Conservation (phyloP, 2,888 invertebrate species). For the Pammene fasciana region DNA sequence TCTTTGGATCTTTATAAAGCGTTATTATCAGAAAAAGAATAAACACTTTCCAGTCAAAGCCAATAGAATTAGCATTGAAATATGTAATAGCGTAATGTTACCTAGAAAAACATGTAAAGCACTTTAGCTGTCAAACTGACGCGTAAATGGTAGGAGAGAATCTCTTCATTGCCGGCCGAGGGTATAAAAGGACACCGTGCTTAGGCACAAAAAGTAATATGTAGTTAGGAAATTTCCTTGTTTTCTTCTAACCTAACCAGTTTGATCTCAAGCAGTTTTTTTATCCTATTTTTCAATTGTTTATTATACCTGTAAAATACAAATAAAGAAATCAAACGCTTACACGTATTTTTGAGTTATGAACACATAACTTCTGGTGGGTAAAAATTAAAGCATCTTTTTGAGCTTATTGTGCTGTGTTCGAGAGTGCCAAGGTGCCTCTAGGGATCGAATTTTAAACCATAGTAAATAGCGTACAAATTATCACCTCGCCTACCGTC, state of each 20-base stretch:
- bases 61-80: slow-evolving; percentile 33
- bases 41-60: slow-evolving; percentile 8
- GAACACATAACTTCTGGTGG: not conserved
- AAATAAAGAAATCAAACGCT: not conserved
- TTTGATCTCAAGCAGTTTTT: not conserved
- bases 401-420: not conserved
- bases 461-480: slow-evolving; percentile 33
- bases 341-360: not conserved
- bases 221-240: slow-evolving; percentile 1
- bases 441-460: slow-evolving; percentile 19
- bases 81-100: slow-evolving; percentile 31
- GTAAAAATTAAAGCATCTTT: not conserved
- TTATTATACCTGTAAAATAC: not conserved
- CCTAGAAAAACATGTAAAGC: slow-evolving; percentile 27
- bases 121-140: slow-evolving; percentile 36
- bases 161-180: slow-evolving; percentile 20
- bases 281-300: not conserved
- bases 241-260: not conserved
- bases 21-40: not conserved
- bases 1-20: not conserved
- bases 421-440: slow-evolving; percentile 9
- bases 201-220: slow-evolving; percentile 14
- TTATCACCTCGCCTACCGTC: slow-evolving; percentile 41
- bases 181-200: slow-evolving; percentile 12
- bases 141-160: slow-evolving; percentile 29